These are phyloP conservation scores for Rhinopomastus cyanomelas DNA, from an alignment of 2,113 vertebrate genomes.

Conservation along the genomic window DNA sequence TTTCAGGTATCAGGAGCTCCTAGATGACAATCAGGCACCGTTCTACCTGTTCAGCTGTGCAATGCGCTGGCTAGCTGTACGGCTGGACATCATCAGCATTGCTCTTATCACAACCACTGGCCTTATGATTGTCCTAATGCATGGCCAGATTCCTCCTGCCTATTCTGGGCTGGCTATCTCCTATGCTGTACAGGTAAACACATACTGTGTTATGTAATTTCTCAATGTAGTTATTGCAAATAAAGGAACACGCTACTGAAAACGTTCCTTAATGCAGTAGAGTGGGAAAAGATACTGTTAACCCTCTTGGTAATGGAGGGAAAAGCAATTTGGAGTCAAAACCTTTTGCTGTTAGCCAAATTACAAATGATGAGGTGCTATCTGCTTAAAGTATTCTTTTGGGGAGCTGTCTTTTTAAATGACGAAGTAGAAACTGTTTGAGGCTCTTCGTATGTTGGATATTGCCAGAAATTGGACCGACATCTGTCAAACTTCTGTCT, in stretches of 20 bases:
- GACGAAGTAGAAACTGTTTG: neutral
- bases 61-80: conserved; percentile 90
- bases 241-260: neutral
- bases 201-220: neutral
- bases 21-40: conserved; percentile 89
- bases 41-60: conserved; percentile 92
- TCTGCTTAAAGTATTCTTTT: neutral
- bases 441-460: neutral
- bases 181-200: conserved; percentile 87
- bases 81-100: conserved; percentile 90
- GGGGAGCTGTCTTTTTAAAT: neutral
- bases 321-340: neutral
- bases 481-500: neutral
- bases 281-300: neutral
- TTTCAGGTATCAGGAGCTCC: conserved; percentile 86
- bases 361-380: neutral
- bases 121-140: conserved; percentile 92
- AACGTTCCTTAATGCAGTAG: neutral
- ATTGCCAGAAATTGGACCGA: neutral
- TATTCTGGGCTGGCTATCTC: conserved; percentile 91
- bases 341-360: neutral
- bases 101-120: conserved; percentile 88
- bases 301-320: neutral
- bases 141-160: conserved; percentile 87
- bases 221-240: neutral